Base-by-base conservation (phyloP, 1,140 invertebrate genomes). In the Bombus waltoni region DNA sequence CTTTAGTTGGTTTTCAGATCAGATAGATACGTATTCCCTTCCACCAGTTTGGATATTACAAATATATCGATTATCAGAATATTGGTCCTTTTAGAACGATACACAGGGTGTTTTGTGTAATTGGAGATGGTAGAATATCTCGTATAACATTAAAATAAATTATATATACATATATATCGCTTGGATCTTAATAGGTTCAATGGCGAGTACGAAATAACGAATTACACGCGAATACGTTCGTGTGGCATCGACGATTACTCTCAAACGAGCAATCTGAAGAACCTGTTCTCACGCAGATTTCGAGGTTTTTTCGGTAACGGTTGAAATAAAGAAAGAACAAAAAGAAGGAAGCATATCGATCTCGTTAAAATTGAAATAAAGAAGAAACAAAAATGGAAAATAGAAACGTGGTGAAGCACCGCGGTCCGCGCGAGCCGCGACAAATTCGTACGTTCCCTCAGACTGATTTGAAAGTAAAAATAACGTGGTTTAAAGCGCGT, bases 401-500 rank as follows among this genome's bases (percentile, higher is more conserved):
- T n/a, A 62, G 15, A 57, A 38, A 47, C 35, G 35, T 59, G 13
- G 10, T 35, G 22, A 28, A 38, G 11, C 40, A 53, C 18, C 47
- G 47, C 47, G 47, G 47, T 53, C 18, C 70, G 15, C 40, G 70
- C 32, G 18, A 68, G 32, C 32, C 44, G 40, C 78, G 82, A 35
- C 62, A 38, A 78, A 84, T 76, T 71, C 68, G 44, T 47, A 47
- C 70, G 59, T 70, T 76, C 82, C 40, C 68, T 90, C 85, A 85
- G 88, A 90, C 89, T 90, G 89, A 90, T 78, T 85, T 72, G 87
- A 88, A 91, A 91, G 88, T 88, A 90, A 66, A 81, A 81, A 71
- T 47, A 89, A 88, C 38, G 65, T 47, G 53, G 59, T 70, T 81
- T 35, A n/a, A 13, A 76, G 79, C 75, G 68, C 68, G 57, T 57